Evolutionary conservation across 2,797 vertebrate species (phyloP), one percentile per base, ranked within the genome.

Genomic region (Graptemys geographica): DNA sequence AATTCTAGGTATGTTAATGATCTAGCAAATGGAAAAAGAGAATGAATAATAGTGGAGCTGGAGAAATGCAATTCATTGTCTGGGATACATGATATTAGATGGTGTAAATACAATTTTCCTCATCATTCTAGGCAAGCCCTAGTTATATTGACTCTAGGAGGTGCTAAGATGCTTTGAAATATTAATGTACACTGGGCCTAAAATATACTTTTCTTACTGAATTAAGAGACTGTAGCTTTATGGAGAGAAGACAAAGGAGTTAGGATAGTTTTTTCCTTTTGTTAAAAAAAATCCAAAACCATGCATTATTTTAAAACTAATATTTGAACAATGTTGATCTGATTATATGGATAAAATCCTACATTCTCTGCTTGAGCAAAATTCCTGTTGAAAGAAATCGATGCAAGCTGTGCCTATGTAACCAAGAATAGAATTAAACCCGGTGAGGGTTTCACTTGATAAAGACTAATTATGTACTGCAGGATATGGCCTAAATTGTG

Each of bases 401-500:
- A 76, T 84, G 92, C 88, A 4, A 28, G 80, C 47, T 92, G 79
- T 92, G 37, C 33, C 57, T 92, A 1, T 53, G 86, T 87, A 93
- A 59, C 37, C 2, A 9, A 79, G 79, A 79, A n/a, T 53, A 84
- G 69, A 90, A 25, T 90, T 92, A 95, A 95, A 90, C 81, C 27
- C 19, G 16, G 9, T 87, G 84, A 83, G 90, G 93, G 84, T 83
- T 86, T 55, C 10, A 55, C 87, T 62, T 91, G 79, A 89, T 88
- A 90, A 95, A 92, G 76, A 78, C 84, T 89, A 90, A 96, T 95
- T 33, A 95, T n/a, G 92, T 86, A 94, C 95, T 94, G 28, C 81
- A 95, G 88, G 76, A 96, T 91, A 96, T 95, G 93, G 94, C 96
- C 94, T 96, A 89, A 95, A 96, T 96, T 93, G 93, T 88, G 86